phyloP scores from a whole-genome alignment of 2,113 vertebrate genomes.

The Morone saxatilis region DNA sequence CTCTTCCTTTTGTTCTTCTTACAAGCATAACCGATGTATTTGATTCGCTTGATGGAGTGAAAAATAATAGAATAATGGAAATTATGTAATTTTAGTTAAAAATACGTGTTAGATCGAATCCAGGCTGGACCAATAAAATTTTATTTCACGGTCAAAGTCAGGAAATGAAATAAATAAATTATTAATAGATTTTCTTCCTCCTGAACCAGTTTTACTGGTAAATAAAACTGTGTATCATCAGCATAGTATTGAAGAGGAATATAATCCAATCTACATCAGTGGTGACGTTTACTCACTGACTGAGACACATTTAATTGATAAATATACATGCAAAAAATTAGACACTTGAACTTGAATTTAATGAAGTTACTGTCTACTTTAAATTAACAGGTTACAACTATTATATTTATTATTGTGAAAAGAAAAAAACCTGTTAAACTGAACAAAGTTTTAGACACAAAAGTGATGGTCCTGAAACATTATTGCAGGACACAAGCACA shows the following conservation, averaged over 20 bases:
- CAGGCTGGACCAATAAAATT: not conserved
- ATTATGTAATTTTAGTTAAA: conserved; percentile 15
- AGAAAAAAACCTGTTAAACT: too few species aligned
- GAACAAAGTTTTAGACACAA: not conserved
- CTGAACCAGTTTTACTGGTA: not conserved
- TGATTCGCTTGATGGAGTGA: conserved; percentile 35
- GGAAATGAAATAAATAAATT: not conserved
- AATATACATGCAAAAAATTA: too few species aligned
- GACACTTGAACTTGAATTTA: not conserved
- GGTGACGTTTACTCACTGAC: not conserved
- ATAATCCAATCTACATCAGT: not conserved
- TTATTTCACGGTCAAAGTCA: not conserved
- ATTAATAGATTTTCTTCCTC: not conserved
- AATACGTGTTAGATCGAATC: conserved; percentile 1
- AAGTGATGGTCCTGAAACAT: not conserved
- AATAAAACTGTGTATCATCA: conserved; percentile 4
- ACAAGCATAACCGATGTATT: conserved; percentile 31
- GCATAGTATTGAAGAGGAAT: not conserved
- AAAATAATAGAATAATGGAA: conserved; percentile 33
- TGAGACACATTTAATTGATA: too few species aligned
- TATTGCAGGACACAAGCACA: not conserved
- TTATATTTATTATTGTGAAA: too few species aligned
- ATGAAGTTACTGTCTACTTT: not conserved
- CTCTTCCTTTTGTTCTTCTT: conserved; percentile 69
- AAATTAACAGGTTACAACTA: too few species aligned